Conservation (phyloP, 2,797 vertebrate species). For the Fratercula arctica region DNA sequence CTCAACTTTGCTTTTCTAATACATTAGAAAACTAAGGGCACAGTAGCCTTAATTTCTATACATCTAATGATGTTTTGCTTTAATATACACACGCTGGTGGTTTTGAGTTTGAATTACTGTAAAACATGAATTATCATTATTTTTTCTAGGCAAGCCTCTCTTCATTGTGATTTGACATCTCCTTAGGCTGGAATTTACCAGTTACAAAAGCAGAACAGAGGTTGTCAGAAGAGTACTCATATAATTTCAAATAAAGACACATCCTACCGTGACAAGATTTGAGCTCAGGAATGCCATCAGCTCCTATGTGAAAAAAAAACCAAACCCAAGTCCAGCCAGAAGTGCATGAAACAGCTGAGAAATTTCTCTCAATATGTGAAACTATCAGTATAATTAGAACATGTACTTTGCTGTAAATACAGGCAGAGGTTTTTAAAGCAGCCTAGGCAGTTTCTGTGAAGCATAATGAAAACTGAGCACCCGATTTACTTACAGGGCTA, state of each 20-base stretch:
- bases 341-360: not conserved
- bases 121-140: not conserved
- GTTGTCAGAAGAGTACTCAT: not conserved
- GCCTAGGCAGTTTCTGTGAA: not conserved
- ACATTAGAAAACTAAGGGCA: not conserved
- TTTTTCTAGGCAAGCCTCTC: not conserved
- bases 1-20: not conserved
- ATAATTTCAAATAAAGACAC: not conserved
- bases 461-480: not conserved
- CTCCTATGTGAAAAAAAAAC: not conserved
- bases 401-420: not conserved
- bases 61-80: not conserved
- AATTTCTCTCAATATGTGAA: not conserved
- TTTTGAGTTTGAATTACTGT: constrained; percentile 8
- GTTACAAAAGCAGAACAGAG: constrained; percentile 13
- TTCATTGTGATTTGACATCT: constrained; percentile 27
- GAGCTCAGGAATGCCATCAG: not conserved
- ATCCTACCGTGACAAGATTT: not conserved
- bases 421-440: not conserved
- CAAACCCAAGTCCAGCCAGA: not conserved
- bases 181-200: constrained; percentile 22
- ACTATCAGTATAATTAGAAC: not conserved
- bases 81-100: not conserved
- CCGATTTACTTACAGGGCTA: not conserved
- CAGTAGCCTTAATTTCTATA: not conserved